A percentile compares a stretch with the other conserved stretches of the same genome.
Evolutionary conservation across 2,113 vertebrate genomes (phyloP).

Genomic region (Agapornis roseicollis): DNA sequence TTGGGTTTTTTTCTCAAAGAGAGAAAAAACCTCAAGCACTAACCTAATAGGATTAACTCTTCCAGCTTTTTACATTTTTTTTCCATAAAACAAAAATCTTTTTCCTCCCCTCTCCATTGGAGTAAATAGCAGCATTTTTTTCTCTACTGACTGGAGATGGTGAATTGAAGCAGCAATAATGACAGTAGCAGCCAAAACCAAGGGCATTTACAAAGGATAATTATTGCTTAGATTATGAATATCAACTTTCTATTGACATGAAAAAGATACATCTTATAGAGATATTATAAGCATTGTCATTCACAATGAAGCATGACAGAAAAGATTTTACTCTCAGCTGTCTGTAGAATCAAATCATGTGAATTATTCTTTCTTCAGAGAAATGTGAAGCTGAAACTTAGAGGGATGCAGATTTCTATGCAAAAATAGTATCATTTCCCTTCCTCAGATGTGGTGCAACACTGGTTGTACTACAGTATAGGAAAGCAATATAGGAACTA

Average conservation of each 20-base stretch:
- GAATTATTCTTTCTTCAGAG: background rate
- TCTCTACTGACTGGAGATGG: background rate
- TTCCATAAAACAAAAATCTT: background rate
- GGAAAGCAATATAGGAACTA: background rate
- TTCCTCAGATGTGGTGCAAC: background rate
- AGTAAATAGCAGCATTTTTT: constrained; percentile 26
- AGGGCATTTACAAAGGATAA: constrained; percentile 46
- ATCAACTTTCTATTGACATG: constrained; percentile 54
- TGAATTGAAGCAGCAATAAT: constrained; percentile 42
- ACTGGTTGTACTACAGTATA: background rate
- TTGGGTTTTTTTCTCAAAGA: background rate
- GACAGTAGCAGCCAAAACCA: constrained; percentile 48
- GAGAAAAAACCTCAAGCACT: background rate
- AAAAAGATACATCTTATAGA: constrained; percentile 35
- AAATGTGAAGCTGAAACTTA: background rate
- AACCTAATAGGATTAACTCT: background rate
- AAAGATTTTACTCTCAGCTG: constrained; percentile 27
- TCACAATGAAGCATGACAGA: constrained; percentile 47
- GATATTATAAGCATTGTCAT: constrained; percentile 46
- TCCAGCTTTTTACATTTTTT: background rate
- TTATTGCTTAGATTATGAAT: constrained; percentile 63
- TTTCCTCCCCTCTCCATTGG: background rate
- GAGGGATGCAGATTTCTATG: background rate
- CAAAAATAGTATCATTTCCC: background rate
- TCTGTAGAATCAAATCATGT: constrained; percentile 12